These are phyloP conservation scores for Allacma fusca DNA, from an alignment of 2,888 invertebrate genomes.

Conservation along the genomic window DNA sequence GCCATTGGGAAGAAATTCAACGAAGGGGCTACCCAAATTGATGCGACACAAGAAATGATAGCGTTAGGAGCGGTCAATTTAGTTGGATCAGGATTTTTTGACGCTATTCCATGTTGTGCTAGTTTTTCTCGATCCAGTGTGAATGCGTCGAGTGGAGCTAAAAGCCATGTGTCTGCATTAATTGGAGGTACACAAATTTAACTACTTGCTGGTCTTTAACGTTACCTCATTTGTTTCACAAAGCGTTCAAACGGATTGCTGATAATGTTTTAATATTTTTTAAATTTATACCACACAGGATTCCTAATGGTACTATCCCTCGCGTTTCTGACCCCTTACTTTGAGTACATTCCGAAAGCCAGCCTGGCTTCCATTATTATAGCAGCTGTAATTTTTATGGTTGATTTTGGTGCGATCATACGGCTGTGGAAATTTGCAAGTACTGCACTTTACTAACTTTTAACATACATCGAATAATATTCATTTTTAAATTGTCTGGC, in stretches of 20 bases:
- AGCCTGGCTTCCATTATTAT: constrained; percentile 86
- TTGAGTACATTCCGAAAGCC: constrained; percentile 87
- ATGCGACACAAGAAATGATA: constrained; percentile 91
- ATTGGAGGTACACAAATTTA: constrained; percentile 71
- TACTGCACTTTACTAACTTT: constrained; percentile 45
- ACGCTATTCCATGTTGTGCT: constrained; percentile 87
- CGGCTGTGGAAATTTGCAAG: constrained; percentile 57
- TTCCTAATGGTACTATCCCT: constrained; percentile 81
- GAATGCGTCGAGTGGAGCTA: constrained; percentile 85
- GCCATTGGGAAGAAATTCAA: constrained; percentile 96
- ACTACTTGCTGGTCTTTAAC: too few relatives aligned
- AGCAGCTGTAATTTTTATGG: constrained; percentile 93
- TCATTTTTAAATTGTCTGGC: too few relatives aligned
- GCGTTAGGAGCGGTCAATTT: constrained; percentile 84
- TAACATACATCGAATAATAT: too few relatives aligned
- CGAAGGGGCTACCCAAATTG: constrained; percentile 72
- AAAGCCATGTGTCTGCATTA: constrained; percentile 82
- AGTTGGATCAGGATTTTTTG: constrained; percentile 78
- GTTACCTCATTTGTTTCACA: too few relatives aligned
- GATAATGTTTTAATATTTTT: too few relatives aligned
- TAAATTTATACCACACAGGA: constrained; percentile 65
- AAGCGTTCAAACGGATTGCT: too few relatives aligned
- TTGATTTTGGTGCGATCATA: constrained; percentile 70
- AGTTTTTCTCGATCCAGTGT: constrained; percentile 91
- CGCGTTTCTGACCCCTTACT: constrained; percentile 86